Percentiles rank a stretch among this genome's conserved stretches.
Evolutionary conservation across 2,888 invertebrate species (phyloP).

Genomic region (Drosophila rubida): DNA sequence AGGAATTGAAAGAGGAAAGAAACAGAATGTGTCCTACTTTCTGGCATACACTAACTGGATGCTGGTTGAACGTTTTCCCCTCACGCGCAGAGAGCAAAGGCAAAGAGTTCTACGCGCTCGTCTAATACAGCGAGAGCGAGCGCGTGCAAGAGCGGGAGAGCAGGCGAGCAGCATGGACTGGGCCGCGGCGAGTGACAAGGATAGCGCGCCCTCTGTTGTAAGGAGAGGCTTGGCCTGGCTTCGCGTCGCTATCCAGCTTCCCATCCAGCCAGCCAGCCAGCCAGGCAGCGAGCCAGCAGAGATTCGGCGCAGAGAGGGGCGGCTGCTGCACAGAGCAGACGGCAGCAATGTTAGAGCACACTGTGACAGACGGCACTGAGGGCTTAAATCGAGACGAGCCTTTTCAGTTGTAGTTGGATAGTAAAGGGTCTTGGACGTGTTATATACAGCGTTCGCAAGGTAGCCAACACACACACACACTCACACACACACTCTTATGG

Average conservation of each 20-base stretch:
- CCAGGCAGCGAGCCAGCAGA: not conserved
- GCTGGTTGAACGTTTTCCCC: slow-evolving; percentile 43
- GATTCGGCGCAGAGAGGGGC: slow-evolving; percentile 63
- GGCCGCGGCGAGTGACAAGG: not conserved
- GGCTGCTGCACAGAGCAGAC: slow-evolving; percentile 52
- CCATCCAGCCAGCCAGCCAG: not conserved
- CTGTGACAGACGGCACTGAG: slow-evolving; percentile 22
- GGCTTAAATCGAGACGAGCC: slow-evolving; percentile 56
- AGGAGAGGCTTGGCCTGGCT: slow-evolving; percentile 1
- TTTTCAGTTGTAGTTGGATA: slow-evolving; percentile 85
- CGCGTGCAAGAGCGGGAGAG: slow-evolving; percentile 23
- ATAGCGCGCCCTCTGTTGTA: not conserved
- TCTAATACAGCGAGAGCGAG: slow-evolving; percentile 11
- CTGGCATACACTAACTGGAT: slow-evolving; percentile 39
- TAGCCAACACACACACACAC: slow-evolving; percentile 43
- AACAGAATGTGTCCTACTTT: slow-evolving; percentile 68
- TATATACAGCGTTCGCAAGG: slow-evolving; percentile 69
- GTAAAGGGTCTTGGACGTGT: slow-evolving; percentile 83
- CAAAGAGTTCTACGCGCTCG: not conserved
- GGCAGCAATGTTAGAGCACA: not conserved
- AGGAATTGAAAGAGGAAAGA: slow-evolving; percentile 13
- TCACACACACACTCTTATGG: not conserved
- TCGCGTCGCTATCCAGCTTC: not conserved
- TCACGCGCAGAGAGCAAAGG: slow-evolving; percentile 7
- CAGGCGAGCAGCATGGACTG: not conserved